Base-by-base conservation (phyloP, 2,797 vertebrate species). In the Loris lydekkerianus region DNA sequence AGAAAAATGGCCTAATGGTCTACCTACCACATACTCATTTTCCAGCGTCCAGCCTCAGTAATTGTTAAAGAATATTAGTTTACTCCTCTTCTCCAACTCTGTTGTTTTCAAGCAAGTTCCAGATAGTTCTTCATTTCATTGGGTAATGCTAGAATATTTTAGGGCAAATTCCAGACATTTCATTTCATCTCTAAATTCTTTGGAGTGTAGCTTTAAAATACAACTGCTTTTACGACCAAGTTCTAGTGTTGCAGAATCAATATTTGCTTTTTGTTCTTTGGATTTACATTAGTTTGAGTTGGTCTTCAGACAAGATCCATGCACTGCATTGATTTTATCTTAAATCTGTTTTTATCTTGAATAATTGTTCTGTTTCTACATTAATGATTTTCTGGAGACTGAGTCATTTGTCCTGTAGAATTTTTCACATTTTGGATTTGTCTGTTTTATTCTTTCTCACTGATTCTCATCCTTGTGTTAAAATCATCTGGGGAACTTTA, bases 351-450 rank as follows among this genome's bases (percentile, higher is more conserved):
- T 43, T 70, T 63, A 40, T 89, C 29, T 80, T 86, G 37, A 6
- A 10, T 53, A 34, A 6, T 53, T 53, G 23, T 91, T 78, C 67
- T 58, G 3, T 72, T 78, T 31, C 67, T 31, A 25, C 56, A 31
- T 49, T 5, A 8, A 65, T 67, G 70, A 53, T 91, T 80, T 92
- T 29, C 40, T 69, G 29, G 75, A 83, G 10, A 61, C 31, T 27
- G 46, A 10, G 58, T 76, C 10, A 37, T 63, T 85, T 46, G 63
- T 77, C 17, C 31, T 69, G 31, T 86, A 40, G 67, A 85, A n/a
- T 65, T 27, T 89, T 84, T 56, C 25, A 67, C 49, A 40, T 86
- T 77, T 8, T 67, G 13, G 29, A 69, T 96, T 83, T 96, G n/a
- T 94, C 11, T 75, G 23, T 72, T 91, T 94, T 86, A 61, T 7